Conservation (phyloP, 2,113 vertebrate species). For the Dromiciops gliroides region DNA sequence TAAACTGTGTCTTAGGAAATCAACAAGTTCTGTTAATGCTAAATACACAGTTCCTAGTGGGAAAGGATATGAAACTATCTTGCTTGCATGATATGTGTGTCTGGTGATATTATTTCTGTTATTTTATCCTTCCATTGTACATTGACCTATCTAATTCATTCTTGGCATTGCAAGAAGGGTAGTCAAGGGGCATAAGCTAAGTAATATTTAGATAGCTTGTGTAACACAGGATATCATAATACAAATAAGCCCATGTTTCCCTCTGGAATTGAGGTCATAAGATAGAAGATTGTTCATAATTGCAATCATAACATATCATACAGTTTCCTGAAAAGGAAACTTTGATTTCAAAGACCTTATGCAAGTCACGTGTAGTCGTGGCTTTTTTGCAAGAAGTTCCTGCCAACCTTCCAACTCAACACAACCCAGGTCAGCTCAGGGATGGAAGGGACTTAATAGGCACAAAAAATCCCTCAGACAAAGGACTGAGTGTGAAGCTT, state of each 20-base stretch:
- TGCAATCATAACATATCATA: background rate
- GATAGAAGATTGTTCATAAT: background rate
- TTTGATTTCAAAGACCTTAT: conserved; percentile 6
- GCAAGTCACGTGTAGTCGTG: background rate
- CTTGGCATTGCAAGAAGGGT: background rate
- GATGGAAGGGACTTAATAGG: background rate
- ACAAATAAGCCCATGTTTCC: background rate
- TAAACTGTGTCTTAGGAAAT: background rate
- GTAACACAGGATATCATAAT: background rate
- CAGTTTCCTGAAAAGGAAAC: background rate
- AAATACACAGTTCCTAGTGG: background rate
- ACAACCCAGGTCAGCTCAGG: background rate
- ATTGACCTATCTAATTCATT: conserved; percentile 10
- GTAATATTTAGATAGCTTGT: background rate
- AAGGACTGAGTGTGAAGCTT: background rate
- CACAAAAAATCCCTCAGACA: background rate
- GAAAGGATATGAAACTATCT: background rate
- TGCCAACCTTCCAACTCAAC: background rate
- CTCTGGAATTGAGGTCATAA: background rate
- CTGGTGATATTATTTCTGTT: conserved; percentile 22
- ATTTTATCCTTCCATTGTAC: conserved; percentile 44
- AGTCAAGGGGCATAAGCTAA: conserved; percentile 1
- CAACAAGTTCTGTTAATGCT: background rate
- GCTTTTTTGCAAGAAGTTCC: background rate
- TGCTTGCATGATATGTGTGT: background rate